Evolutionary conservation across 2,113 vertebrate species (phyloP), one percentile per base, ranked within the genome.

Genomic region (Callionymus lyra): DNA sequence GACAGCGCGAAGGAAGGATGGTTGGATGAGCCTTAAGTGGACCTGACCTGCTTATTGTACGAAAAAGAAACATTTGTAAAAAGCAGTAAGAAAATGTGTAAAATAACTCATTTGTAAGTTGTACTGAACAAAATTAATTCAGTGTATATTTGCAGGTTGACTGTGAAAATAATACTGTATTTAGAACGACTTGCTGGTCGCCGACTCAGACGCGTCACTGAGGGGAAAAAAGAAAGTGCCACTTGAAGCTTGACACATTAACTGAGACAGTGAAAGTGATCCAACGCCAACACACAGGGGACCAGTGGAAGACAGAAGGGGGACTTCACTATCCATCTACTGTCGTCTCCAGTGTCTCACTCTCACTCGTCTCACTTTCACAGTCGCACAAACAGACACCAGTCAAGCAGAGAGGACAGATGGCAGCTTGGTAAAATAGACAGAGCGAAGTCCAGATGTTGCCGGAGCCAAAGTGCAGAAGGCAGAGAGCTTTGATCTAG

Each of bases 401-500:
- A 43, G 39, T 53, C 40, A 52, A 57, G 44, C 34, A 37, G 43
- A 46, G 40, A 45, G 48, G 49, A 48, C 69, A 70, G 69, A 70
- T 66, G 75, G 69, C 54, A n/a, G 52, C 48, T 48, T 49, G 63
- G 50, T 59, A 47, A 58, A 49, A 56, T 40, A 60, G 13, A 35
- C 45, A 53, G 16, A 15, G 40, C 38, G 1, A 18, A 31, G 41
- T 51, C 72, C 78, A 79, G 78, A 78, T 74, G 78, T 74, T 70
- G 14, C 34, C 37, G 48, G 60, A 65, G 21, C 58, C 59, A 63
- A 56, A 27, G 50, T 61, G 59, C 66, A 72, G 44, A 64, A 65
- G 59, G 55, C 63, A 56, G 44, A 54, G 46, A 31, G 51, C 74
- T 79, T 81, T 79, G 72, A 79, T 76, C 47, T 70, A 41, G 43